Percentiles rank a stretch among this genome's conserved stretches.
phyloP scores from a whole-genome alignment of 2,797 vertebrate species.

The Myiotriccus ornatus region DNA sequence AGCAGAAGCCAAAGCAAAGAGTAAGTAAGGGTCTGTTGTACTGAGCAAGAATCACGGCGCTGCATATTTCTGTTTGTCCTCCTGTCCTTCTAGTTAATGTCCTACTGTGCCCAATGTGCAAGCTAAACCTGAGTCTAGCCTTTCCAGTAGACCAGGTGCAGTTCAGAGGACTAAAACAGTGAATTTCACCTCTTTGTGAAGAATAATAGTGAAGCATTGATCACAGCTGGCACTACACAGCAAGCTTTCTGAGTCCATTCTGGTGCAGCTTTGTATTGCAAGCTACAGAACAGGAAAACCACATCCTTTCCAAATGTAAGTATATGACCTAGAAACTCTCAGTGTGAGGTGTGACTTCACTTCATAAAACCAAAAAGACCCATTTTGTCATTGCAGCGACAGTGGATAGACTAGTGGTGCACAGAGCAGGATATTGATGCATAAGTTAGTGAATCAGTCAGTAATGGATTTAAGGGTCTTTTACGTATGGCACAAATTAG shows the following conservation, averaged over 20 bases:
- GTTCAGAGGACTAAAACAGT: neutral
- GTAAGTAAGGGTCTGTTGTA: neutral
- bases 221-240: neutral
- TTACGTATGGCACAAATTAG: neutral
- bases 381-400: neutral
- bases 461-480: neutral
- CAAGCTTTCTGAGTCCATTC: neutral
- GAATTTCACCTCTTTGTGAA: neutral
- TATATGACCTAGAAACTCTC: neutral
- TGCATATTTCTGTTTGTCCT: neutral
- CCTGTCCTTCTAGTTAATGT: neutral
- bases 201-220: neutral
- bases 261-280: neutral
- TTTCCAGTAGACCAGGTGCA: neutral
- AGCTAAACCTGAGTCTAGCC: neutral
- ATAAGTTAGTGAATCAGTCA: neutral
- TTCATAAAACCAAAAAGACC: neutral
- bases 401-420: neutral
- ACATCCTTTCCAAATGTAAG: neutral
- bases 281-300: neutral
- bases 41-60: neutral
- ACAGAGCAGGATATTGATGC: neutral
- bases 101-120: accelerated
- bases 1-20: neutral
- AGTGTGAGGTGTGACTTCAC: neutral